Evolutionary conservation across 2,113 vertebrate genomes (phyloP).

Genomic region (Daubentonia madagascariensis): DNA sequence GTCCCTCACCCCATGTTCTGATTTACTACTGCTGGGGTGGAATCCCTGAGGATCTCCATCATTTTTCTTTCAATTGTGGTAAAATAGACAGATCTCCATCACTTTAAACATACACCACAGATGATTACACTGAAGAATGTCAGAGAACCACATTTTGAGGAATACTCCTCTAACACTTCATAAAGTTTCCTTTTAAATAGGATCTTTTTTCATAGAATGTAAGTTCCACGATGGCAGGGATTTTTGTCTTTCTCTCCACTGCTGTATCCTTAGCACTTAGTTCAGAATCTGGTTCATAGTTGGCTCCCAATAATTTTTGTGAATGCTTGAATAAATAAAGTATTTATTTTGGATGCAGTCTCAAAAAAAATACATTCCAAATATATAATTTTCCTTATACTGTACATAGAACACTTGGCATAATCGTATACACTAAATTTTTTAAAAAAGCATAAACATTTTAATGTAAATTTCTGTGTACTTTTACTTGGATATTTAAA

Average conservation of each 20-base stretch:
- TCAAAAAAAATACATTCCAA: neutral
- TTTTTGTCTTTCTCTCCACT: neutral
- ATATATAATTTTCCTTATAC: neutral
- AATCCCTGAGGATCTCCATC: neutral
- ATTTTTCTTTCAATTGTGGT: neutral
- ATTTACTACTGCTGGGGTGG: neutral
- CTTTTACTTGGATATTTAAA: conserved; percentile 14
- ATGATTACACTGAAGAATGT: neutral
- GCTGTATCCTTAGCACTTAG: neutral
- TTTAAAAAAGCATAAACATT: neutral
- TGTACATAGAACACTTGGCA: neutral
- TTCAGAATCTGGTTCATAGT: neutral
- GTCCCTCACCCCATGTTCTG: neutral
- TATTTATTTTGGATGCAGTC: neutral
- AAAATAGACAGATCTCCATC: neutral
- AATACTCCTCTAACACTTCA: neutral
- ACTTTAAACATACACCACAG: neutral
- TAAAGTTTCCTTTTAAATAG: neutral
- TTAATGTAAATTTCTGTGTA: neutral
- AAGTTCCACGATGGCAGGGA: neutral
- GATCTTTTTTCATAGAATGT: neutral
- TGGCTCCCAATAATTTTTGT: neutral
- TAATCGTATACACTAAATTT: neutral
- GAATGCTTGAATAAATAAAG: neutral
- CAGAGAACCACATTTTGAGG: neutral